Conservation (phyloP, 2,113 vertebrate species). For the Corapipo altera region DNA sequence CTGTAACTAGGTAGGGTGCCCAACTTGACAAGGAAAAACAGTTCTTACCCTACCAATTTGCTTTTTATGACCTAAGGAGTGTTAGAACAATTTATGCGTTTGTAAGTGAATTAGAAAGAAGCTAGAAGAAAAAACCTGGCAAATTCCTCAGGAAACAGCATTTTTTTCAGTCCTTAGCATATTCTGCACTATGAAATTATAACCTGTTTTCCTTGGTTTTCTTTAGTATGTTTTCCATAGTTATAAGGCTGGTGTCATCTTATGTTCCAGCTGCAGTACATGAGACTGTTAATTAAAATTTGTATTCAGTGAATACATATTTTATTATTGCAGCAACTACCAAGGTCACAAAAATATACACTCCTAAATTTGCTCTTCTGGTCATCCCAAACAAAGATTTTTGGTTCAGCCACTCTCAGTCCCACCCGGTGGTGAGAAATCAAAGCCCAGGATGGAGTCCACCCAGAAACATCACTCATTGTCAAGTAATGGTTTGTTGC, state of each 20-base stretch:
- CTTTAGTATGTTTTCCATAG: background rate
- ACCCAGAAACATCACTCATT: background rate
- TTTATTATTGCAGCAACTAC: background rate
- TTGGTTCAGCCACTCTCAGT: background rate
- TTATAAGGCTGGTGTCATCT: background rate
- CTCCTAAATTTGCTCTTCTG: background rate
- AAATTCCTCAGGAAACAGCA: background rate
- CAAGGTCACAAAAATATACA: background rate
- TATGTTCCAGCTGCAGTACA: background rate
- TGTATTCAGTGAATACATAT: background rate
- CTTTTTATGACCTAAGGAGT: constrained; percentile 6
- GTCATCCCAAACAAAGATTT: background rate
- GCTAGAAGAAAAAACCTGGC: constrained; percentile 7
- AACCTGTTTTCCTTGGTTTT: background rate
- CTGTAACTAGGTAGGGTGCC: constrained; percentile 27
- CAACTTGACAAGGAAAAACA: constrained; percentile 30
- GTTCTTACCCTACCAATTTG: constrained; percentile 34
- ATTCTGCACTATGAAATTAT: background rate
- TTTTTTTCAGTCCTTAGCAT: background rate
- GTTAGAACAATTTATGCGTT: background rate
- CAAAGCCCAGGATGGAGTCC: background rate
- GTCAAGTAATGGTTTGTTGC: background rate
- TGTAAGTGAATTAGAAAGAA: background rate
- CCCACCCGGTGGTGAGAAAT: background rate
- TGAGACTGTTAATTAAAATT: background rate